phyloP scores from a whole-genome alignment of 2,888 invertebrate genomes.

The Caradrina clavipalpis region DNA sequence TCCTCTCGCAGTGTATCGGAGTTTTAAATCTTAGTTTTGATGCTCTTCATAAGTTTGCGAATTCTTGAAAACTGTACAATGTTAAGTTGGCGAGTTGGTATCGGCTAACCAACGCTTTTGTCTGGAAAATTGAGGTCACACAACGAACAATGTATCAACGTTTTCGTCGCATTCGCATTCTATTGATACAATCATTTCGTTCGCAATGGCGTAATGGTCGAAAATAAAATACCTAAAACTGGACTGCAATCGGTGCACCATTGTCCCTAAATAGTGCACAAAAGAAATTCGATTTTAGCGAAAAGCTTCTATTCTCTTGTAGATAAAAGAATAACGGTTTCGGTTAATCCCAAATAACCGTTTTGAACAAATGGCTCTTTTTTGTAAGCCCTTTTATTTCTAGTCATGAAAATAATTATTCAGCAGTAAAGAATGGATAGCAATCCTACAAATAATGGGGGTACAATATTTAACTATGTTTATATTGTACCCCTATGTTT shows the following conservation, averaged over 20 bases:
- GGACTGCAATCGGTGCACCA: constrained; percentile 84
- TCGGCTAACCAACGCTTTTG: constrained; percentile 45
- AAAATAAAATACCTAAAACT: constrained; percentile 85
- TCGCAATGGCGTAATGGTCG: constrained; percentile 82
- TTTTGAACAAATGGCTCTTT: constrained; percentile 5
- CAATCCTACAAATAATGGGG: too few relatives aligned
- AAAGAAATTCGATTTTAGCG: constrained; percentile 81
- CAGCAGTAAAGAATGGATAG: neutral
- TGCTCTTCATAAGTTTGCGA: constrained; percentile 50
- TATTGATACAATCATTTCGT: constrained; percentile 82
- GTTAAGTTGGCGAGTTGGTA: constrained; percentile 33
- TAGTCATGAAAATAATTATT: neutral
- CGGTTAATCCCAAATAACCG: constrained; percentile 59
- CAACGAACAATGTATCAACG: constrained; percentile 67
- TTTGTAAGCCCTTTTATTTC: constrained; percentile 13
- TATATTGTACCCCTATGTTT: too few relatives aligned
- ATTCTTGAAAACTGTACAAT: constrained; percentile 43
- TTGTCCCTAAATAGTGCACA: constrained; percentile 86
- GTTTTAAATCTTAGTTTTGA: constrained; percentile 51
- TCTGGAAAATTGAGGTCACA: constrained; percentile 55
- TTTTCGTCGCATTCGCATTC: constrained; percentile 72
- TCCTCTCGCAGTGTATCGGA: constrained; percentile 53
- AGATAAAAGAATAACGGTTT: constrained; percentile 69
- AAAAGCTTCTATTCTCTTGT: constrained; percentile 71
- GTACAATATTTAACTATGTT: too few relatives aligned